A percentile compares a stretch with the other conserved stretches of the same genome.
phyloP scores from a whole-genome alignment of 2,113 vertebrate genomes.

The Podarcis raffonei region DNA sequence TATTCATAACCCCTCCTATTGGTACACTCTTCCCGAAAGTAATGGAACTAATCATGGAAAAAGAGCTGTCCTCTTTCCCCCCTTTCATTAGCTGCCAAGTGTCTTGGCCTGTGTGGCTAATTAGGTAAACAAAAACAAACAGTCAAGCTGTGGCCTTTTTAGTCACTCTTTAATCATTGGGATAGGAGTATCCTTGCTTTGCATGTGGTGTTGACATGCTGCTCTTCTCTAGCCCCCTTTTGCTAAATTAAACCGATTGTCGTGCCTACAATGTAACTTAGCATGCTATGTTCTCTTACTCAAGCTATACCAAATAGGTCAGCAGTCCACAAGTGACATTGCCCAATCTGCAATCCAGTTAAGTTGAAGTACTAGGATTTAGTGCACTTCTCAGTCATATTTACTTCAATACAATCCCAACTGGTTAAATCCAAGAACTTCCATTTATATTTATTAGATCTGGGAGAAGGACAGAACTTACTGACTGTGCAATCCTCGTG shows the following conservation, averaged over 20 bases:
- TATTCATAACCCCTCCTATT: background rate
- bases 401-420: background rate
- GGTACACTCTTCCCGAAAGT: accelerated
- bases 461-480: background rate
- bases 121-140: slow-evolving; percentile 22
- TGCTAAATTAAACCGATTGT: slow-evolving; percentile 28
- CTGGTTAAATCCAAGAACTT: background rate
- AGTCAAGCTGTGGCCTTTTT: slow-evolving; percentile 28
- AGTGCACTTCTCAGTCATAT: background rate
- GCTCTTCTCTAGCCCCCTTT: slow-evolving; percentile 52
- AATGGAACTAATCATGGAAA: background rate
- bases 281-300: background rate
- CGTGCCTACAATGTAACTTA: background rate
- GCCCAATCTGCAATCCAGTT: background rate
- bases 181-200: slow-evolving; percentile 10
- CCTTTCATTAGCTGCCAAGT: slow-evolving; percentile 22
- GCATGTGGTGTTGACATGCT: slow-evolving; percentile 18
- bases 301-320: background rate
- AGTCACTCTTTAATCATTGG: slow-evolving; percentile 36
- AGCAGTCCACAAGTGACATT: background rate
- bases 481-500: background rate
- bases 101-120: slow-evolving; percentile 19
- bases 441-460: too few species aligned
- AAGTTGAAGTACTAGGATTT: background rate
- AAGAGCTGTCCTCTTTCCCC: slow-evolving; percentile 1